Evolutionary conservation across 2,797 vertebrate genomes (phyloP), one percentile per base, ranked within the genome.

Genomic region (Amblyopsis hoosieri): DNA sequence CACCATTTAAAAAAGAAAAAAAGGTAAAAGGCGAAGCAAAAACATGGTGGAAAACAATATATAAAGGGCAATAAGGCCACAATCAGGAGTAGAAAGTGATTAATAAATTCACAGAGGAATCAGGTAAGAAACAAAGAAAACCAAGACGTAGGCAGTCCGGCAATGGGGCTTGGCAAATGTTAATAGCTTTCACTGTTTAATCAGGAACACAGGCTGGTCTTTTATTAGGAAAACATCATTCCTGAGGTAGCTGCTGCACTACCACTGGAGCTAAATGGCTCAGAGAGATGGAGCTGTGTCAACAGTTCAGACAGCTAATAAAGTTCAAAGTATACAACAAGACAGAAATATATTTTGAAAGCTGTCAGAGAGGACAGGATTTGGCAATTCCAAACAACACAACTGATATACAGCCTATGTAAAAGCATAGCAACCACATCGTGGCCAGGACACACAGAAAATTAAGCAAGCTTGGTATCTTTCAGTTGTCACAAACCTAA

Each of bases 271-370:
- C n/a, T 47, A 68, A 62, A 56, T 29, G 15, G 31, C 29, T 14
- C 17, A 14, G 15, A 5, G 46, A 50, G 7, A 51, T 45, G 42
- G 52, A 60, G 58, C 54, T 0, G 4, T 67, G 19, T 74, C 60
- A 71, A 47, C 59, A 59, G n/a, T 19, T 64, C 19, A 15, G 58
- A 61, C 17, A 45, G 53, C 29, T 33, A 12, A 56, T 62, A 29
- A 66, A 58, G 31, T 42, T 51, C 42, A 52, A 47, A 60, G 42
- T 42, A 54, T 49, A 37, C 29, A 64, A 15, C 5, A 10, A 59
- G 52, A 47, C 50, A 23, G 56, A 60, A 29, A 67, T 65, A 12
- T 64, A 48, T 73, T 65, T n/a, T 63, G 23, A 66, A 61, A 71
- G 29, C 59, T 64, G 62, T 78, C 64, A 71, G 42, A 29, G 10